A percentile compares a stretch with the other conserved stretches of the same genome.
phyloP scores from a whole-genome alignment of 1,140 invertebrate species.

The Nixonia krombeini region DNA sequence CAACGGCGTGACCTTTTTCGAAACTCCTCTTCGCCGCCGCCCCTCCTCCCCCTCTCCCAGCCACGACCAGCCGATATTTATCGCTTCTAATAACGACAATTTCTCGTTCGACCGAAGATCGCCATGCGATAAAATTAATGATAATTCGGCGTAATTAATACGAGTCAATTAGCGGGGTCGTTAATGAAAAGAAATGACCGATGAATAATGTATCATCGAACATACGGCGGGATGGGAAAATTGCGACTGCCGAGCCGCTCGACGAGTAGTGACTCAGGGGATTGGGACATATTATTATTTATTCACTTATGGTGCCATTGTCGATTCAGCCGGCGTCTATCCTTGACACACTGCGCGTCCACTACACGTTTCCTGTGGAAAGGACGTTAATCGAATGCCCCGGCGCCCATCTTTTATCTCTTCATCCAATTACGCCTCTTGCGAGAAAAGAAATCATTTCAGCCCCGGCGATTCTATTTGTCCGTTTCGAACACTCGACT shows the following conservation, averaged over 20 bases:
- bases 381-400: conserved; percentile 8
- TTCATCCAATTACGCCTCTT: conserved; percentile 2
- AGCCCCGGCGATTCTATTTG: not conserved
- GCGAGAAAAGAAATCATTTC: not conserved
- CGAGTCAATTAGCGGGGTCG: too few relatives aligned
- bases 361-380: conserved; percentile 3
- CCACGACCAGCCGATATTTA: too few relatives aligned
- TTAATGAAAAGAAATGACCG: too few relatives aligned
- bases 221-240: not conserved
- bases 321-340: conserved; percentile 5
- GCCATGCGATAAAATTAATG: too few relatives aligned
- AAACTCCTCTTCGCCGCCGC: too few relatives aligned
- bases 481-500: not conserved
- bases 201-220: too few relatives aligned
- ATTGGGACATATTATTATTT: conserved; percentile 4
- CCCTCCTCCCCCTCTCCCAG: too few relatives aligned
- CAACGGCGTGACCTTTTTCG: too few relatives aligned
- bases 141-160: too few relatives aligned
- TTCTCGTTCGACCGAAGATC: too few relatives aligned
- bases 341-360: conserved; percentile 6
- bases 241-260: not conserved
- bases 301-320: not conserved
- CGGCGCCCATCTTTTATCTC: conserved; percentile 1
- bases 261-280: not conserved
- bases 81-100: too few relatives aligned